These are phyloP conservation scores for Sarcophaga peregrina DNA, from an alignment of 1,140 invertebrate species.

Conservation along the genomic window DNA sequence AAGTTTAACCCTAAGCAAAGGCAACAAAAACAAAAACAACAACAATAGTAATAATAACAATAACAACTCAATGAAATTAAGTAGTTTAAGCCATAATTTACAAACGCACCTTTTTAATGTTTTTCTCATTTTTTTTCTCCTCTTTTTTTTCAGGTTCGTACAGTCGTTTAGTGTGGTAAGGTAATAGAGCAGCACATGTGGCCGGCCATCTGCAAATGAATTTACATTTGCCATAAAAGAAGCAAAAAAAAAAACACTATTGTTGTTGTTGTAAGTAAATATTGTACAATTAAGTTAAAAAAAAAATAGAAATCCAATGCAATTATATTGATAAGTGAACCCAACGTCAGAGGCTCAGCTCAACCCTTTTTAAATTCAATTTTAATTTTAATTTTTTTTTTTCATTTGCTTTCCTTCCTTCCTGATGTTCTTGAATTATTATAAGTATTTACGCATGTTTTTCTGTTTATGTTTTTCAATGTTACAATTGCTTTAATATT, in stretches of 20 bases:
- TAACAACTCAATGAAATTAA: conserved; percentile 7
- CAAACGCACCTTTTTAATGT: conserved; percentile 6
- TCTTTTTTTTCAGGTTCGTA: not conserved
- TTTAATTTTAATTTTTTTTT: not conserved
- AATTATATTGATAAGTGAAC: conserved; percentile 11
- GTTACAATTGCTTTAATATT: not conserved
- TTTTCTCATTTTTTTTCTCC: not conserved
- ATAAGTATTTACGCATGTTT: not conserved
- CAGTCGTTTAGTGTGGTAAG: not conserved
- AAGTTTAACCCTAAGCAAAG: not conserved
- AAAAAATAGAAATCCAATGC: not conserved
- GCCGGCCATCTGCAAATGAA: not conserved
- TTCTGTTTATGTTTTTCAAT: not conserved
- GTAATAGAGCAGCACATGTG: not conserved
- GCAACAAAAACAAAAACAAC: not conserved
- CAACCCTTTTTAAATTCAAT: not conserved
- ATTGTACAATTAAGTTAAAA: too few species aligned
- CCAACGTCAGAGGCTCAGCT: too few species aligned
- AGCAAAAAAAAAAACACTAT: too few species aligned
- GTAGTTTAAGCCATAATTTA: not conserved
- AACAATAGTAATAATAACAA: not conserved
- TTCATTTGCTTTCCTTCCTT: too few species aligned
- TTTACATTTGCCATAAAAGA: too few species aligned
- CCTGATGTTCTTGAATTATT: too few species aligned
- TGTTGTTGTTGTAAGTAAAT: too few species aligned